These are phyloP conservation scores for Apodemia duryi DNA, from an alignment of 2,888 invertebrate genomes.

Conservation along the genomic window DNA sequence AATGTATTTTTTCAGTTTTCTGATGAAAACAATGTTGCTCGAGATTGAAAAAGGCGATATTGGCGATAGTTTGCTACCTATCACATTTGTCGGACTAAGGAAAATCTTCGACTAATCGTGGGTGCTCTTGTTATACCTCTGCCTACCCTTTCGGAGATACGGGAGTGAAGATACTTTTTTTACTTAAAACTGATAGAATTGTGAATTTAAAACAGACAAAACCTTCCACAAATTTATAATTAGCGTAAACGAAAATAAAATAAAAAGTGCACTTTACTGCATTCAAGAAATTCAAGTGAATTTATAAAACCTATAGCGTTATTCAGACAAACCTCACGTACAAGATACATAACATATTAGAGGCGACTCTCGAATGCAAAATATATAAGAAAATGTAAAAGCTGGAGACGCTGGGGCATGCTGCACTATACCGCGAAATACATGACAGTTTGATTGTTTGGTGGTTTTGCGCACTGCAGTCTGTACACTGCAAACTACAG, in stretches of 20 bases:
- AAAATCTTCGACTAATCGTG: too few relatives aligned
- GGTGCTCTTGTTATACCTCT: too few relatives aligned
- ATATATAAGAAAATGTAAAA: constrained; percentile 8
- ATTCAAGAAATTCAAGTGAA: background rate
- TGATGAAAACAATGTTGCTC: too few relatives aligned
- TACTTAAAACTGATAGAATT: too few relatives aligned
- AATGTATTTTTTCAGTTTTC: too few relatives aligned
- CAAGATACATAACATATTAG: background rate
- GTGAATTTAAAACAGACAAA: too few relatives aligned
- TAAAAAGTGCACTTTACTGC: background rate
- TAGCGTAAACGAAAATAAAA: background rate
- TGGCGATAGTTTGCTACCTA: too few relatives aligned
- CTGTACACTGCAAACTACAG: background rate
- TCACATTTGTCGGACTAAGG: too few relatives aligned
- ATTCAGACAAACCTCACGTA: constrained; percentile 1
- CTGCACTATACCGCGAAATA: background rate
- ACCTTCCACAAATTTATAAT: too few relatives aligned
- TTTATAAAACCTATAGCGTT: background rate
- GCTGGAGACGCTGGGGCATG: background rate
- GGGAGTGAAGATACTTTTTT: too few relatives aligned
- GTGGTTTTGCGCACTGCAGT: background rate
- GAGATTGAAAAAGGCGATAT: too few relatives aligned
- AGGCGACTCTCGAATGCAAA: background rate
- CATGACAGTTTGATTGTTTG: constrained; percentile 2
- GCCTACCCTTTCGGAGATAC: too few relatives aligned